Percentiles rank a stretch among this genome's conserved stretches.
These are phyloP conservation scores for Polietes domitor DNA, from an alignment of 2,888 invertebrate species.

Conservation along the genomic window DNA sequence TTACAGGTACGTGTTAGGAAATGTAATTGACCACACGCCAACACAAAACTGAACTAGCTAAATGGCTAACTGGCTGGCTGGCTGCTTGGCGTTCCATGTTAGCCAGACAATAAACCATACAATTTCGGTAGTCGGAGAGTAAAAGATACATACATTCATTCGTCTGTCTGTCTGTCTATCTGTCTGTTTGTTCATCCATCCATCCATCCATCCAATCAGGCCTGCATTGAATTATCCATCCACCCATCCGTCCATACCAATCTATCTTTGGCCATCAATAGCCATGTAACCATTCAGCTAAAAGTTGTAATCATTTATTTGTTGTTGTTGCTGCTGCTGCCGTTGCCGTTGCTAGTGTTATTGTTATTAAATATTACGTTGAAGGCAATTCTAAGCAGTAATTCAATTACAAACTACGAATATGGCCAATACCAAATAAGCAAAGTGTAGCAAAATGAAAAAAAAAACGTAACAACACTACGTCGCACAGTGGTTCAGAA, in stretches of 20 bases:
- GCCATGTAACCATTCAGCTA: conserved; percentile 38
- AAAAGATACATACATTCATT: neutral
- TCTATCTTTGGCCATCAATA: conserved; percentile 8
- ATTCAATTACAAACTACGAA: conserved; percentile 51
- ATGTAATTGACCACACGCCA: conserved; percentile 54
- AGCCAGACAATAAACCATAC: neutral
- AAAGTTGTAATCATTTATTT: conserved; percentile 33
- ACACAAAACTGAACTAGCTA: neutral
- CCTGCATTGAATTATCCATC: conserved; percentile 2
- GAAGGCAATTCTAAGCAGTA: conserved; percentile 52
- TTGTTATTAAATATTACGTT: conserved; percentile 53
- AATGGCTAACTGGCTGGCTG: too few relatives aligned
- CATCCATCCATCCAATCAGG: neutral
- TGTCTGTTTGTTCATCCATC: neutral
- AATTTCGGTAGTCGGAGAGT: neutral
- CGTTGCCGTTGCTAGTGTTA: too few relatives aligned
- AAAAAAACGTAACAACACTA: too few relatives aligned
- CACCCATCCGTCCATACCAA: neutral
- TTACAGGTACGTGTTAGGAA: conserved; percentile 61
- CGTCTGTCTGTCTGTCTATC: neutral
- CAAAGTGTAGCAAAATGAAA: too few relatives aligned
- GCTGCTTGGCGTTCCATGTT: too few relatives aligned
- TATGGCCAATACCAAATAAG: neutral
- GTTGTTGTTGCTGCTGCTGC: too few relatives aligned
- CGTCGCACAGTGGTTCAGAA: too few relatives aligned